Evolutionary conservation across 1,140 invertebrate genomes (phyloP), one percentile per base, ranked within the genome.

Genomic region (Cyrtorhinus lividipennis): DNA sequence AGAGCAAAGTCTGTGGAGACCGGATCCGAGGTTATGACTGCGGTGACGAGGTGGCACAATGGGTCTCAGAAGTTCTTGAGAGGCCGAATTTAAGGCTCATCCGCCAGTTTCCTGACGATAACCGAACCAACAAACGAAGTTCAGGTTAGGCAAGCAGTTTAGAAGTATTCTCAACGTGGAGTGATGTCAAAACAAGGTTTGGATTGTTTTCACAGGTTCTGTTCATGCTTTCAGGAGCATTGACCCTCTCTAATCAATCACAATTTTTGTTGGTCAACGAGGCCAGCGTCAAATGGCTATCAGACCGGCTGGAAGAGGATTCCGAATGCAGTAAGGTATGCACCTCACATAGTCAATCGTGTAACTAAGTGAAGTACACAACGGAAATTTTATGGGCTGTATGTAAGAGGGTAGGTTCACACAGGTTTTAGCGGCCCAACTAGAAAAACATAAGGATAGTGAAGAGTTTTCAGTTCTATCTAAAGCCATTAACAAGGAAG

Each of bases 1-100:
- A 79, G 64, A 87, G 82, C 69, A 89, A 90, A 80, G 83, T 95
- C n/a, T 95, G 92, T 72, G 83, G 84, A 15, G 88, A 92, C 69
- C 80, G 80, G 67, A 78, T 95, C 0, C 75, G 83, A 68, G 88
- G 87, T 1, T 76, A 78, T 59, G 90, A 95, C 73, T 95, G 90
- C 75, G 93, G 93, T 1, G 78, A 84, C 23, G 78, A 82, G 66
- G 82, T 86, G 18, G 82, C 84, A 0, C 72, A 80, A 61, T 95
- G 92, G 92, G 72, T 95, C 8, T 81, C 80, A 30, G 73, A 79
- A 65, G 81, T 80, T 38, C 72, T 92, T 56, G 78, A 79, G 53
- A 69, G 77, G 63, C 79, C 81, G 3, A 86, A 81, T 62, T 69
- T 91, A 12, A 79, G 84, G 71, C 75, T 92, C 22, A 76, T 92